Evolutionary conservation across 1,140 invertebrate genomes (phyloP).

Genomic region (Bombus superbus): DNA sequence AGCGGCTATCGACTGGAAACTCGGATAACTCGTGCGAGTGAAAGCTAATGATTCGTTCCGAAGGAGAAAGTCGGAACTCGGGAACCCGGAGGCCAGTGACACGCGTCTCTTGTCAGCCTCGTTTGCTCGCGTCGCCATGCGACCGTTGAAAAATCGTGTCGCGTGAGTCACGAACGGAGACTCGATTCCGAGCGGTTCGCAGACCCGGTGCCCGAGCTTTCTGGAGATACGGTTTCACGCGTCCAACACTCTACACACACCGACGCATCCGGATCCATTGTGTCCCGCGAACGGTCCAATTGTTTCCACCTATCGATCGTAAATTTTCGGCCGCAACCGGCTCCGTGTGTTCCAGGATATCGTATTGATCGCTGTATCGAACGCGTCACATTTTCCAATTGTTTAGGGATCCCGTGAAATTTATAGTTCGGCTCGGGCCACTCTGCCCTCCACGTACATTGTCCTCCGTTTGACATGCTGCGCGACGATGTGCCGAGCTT

Average conservation of each 20-base stretch:
- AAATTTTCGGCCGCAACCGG: constrained; percentile 20
- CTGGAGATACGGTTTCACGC: constrained; percentile 30
- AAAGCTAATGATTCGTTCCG: constrained; percentile 71
- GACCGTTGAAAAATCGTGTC: constrained; percentile 53
- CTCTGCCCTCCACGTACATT: neutral
- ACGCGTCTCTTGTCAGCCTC: constrained; percentile 42
- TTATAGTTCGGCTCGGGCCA: neutral
- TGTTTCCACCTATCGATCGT: constrained; percentile 36
- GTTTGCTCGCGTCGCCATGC: constrained; percentile 12
- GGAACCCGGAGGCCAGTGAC: constrained; percentile 46
- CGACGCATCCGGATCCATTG: constrained; percentile 26
- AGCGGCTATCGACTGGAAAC: constrained; percentile 62
- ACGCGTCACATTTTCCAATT: constrained; percentile 33
- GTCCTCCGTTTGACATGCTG: neutral
- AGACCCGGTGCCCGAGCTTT: neutral
- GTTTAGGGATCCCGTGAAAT: constrained; percentile 21
- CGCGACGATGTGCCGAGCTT: neutral
- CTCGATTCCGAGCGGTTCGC: constrained; percentile 7
- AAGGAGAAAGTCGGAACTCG: constrained; percentile 68
- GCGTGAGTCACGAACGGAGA: constrained; percentile 52
- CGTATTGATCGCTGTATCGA: constrained; percentile 39
- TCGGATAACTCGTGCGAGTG: constrained; percentile 63
- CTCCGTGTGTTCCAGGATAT: neutral
- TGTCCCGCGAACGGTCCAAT: constrained; percentile 13
- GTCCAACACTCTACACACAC: neutral